Evolutionary conservation across 1,140 invertebrate genomes (phyloP).

Genomic region (Sminthurinus signatus): DNA sequence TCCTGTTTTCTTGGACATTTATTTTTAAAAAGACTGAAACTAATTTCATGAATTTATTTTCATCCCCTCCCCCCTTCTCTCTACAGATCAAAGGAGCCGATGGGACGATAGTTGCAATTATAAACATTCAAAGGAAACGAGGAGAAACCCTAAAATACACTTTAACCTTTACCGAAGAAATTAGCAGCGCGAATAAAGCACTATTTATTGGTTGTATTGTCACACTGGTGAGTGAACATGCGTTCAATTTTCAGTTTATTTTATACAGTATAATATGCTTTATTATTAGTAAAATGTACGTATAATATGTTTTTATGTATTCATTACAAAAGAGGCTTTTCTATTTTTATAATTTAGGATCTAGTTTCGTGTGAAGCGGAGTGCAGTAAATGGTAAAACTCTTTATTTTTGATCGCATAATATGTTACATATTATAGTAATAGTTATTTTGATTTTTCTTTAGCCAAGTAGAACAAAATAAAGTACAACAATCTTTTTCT

Average conservation of each 20-base stretch:
- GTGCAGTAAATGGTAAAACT: slow-evolving; percentile 39
- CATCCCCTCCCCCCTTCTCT: too few relatives aligned
- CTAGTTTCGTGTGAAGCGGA: slow-evolving; percentile 37
- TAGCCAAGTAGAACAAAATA: too few relatives aligned
- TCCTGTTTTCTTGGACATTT: too few relatives aligned
- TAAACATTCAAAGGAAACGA: slow-evolving; percentile 38
- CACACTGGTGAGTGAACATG: slow-evolving; percentile 35
- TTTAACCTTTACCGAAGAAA: slow-evolving; percentile 39
- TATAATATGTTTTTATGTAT: neutral
- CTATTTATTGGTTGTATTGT: slow-evolving; percentile 39
- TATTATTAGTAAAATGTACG: slow-evolving; percentile 1
- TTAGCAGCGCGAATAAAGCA: slow-evolving; percentile 40
- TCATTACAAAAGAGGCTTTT: neutral
- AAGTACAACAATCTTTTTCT: too few relatives aligned
- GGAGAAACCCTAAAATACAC: slow-evolving; percentile 39
- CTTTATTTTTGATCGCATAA: too few relatives aligned
- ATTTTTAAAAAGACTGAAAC: too few relatives aligned
- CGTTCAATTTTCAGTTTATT: neutral
- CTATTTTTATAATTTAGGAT: slow-evolving; percentile 22
- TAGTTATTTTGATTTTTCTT: too few relatives aligned
- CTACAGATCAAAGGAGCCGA: slow-evolving; percentile 40
- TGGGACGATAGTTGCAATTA: slow-evolving; percentile 39
- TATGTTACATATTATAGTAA: too few relatives aligned
- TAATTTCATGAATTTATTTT: too few relatives aligned
- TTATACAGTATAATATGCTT: neutral